phyloP scores from a whole-genome alignment of 2,888 invertebrate species.

The Sphaerophoria taeniata region DNA sequence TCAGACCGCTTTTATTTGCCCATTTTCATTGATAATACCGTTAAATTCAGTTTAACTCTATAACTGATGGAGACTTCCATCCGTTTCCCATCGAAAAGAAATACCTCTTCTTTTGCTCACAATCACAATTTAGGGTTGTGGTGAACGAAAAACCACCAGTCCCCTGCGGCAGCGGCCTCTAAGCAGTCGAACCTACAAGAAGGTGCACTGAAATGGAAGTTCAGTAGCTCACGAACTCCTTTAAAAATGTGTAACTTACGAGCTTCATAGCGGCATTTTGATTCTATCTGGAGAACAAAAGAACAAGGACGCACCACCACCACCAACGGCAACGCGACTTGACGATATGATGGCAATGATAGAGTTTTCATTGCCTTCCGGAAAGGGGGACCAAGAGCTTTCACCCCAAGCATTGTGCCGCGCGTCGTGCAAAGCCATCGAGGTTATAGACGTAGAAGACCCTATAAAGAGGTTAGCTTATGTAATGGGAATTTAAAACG shows the following conservation, averaged over 20 bases:
- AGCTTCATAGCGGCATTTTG: neutral
- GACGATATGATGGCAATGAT: conserved; percentile 30
- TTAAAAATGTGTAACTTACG: conserved; percentile 8
- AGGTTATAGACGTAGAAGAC: neutral
- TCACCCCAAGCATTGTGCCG: too few relatives aligned
- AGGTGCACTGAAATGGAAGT: conserved; percentile 46
- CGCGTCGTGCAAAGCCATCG: too few relatives aligned
- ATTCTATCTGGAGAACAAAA: neutral
- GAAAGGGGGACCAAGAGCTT: neutral
- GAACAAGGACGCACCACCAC: neutral
- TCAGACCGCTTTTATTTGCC: neutral
- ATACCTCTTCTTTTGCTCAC: conserved; percentile 23
- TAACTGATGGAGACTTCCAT: conserved; percentile 25
- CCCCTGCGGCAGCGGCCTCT: neutral
- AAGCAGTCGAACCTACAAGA: conserved; percentile 2
- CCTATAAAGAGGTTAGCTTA: conserved; percentile 14
- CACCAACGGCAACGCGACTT: neutral
- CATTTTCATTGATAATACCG: conserved; percentile 1
- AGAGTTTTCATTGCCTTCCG: conserved; percentile 42
- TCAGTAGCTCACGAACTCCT: conserved; percentile 13
- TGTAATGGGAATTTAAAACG: conserved; percentile 32
- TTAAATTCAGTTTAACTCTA: conserved; percentile 7
- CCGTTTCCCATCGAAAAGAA: conserved; percentile 19
- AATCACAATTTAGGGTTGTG: conserved; percentile 29
- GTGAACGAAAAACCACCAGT: conserved; percentile 3